Base-by-base conservation (phyloP, 2,888 invertebrate species). In the Ryuthela nishihirai region DNA sequence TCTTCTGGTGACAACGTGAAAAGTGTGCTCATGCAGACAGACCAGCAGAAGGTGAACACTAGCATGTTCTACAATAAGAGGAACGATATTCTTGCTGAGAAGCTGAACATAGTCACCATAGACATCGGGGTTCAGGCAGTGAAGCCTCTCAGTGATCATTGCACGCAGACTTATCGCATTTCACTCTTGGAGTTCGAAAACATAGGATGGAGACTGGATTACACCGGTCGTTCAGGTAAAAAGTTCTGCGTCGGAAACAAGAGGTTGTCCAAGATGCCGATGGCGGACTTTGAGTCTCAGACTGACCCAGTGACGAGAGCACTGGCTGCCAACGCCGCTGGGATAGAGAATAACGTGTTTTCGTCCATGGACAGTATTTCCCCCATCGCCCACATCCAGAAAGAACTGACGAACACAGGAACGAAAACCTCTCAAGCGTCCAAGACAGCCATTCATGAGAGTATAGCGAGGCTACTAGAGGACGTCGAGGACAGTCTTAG, bases 241-340 rank as follows among this genome's bases (percentile, higher is more conserved):
- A 59, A 59, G 24, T 36, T 59, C 15, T 52, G 59, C 23, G 24
- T 52, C 21, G 52, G 53, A 42, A 59, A 59, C 38, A 53, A 59
- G 24, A 43, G 53, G 10, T 29, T 59, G 18, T 59, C 59, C 6
- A 59, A 59, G 44, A 29, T 29, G 39, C 17, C 46, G 18, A 64
- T 56, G 53, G 54, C 64, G 25, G 66, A 67, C 42, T 64, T 67
- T 44, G 66, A 66, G 40, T 62, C 65, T n/a, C 67, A 66, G 44
- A 67, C 66, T 10, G 66, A 67, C 45, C 66, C 65, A 29, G 50
- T 66, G 2, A 55, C 59, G 24, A 49, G 56, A 48, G 65, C 64
- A 18, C 53, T 63, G 40, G 59, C 63, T 25, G 66, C 65, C n/a
- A 67, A 67, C 32, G 64, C 65, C 24, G 62, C 60, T 10, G 66